phyloP scores from a whole-genome alignment of 1,140 invertebrate species.

The Asbolus verrucosus region DNA sequence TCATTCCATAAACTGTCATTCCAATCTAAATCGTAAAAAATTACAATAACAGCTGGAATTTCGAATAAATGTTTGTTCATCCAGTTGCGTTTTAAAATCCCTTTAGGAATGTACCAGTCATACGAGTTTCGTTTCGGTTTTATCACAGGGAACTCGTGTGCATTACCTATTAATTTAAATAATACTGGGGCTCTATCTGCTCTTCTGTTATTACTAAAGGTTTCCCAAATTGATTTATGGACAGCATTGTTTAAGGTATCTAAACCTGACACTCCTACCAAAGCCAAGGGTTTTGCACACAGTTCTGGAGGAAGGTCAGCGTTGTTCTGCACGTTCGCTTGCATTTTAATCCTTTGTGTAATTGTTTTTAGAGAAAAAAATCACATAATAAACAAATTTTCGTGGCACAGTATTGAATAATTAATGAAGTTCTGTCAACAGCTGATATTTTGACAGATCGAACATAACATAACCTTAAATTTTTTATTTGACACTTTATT shows the following conservation, averaged over 20 bases:
- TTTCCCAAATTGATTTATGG: slow-evolving; percentile 93
- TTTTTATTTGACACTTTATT: no score
- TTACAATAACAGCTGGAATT: slow-evolving; percentile 91
- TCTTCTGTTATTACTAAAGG: slow-evolving; percentile 84
- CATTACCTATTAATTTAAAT: slow-evolving; percentile 83
- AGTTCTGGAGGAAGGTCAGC: slow-evolving; percentile 80
- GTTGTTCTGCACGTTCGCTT: slow-evolving; percentile 47
- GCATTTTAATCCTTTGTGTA: slow-evolving; percentile 1
- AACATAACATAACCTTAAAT: no score
- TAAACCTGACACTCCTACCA: slow-evolving; percentile 88
- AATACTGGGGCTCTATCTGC: slow-evolving; percentile 85
- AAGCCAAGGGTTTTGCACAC: slow-evolving; percentile 81
- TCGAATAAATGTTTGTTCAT: slow-evolving; percentile 92
- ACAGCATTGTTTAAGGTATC: slow-evolving; percentile 86
- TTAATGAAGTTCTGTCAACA: no score
- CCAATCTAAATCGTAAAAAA: slow-evolving; percentile 98
- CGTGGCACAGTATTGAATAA: no score
- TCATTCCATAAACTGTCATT: slow-evolving; percentile 94
- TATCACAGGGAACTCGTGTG: slow-evolving; percentile 88
- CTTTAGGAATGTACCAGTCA: slow-evolving; percentile 96
- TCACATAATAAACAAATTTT: no score
- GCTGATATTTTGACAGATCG: no score
- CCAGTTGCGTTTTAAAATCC: slow-evolving; percentile 96
- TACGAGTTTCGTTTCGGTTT: slow-evolving; percentile 93
- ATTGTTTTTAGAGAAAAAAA: no score